phyloP scores from a whole-genome alignment of 2,888 invertebrate species.

The Herminia tarsipennalis region DNA sequence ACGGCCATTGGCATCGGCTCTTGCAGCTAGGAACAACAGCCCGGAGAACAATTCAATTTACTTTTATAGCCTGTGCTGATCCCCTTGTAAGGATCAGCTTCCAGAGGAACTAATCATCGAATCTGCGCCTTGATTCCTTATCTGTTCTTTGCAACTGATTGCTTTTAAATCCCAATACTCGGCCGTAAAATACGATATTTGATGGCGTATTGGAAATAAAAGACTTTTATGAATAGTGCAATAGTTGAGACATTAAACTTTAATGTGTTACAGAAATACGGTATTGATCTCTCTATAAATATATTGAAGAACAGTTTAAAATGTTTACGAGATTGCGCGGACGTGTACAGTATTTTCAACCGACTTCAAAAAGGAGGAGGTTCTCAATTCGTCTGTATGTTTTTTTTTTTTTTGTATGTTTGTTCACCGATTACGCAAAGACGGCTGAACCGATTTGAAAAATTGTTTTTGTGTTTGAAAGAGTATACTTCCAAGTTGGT shows the following conservation, averaged over 20 bases:
- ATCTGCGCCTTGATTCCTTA: constrained; percentile 71
- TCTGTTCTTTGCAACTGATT: constrained; percentile 58
- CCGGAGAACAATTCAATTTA: constrained; percentile 82
- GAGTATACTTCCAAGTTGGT: too few species aligned
- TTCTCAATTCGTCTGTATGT: too few species aligned
- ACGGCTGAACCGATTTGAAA: too few species aligned
- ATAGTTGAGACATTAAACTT: constrained; percentile 18
- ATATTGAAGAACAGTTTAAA: too few species aligned
- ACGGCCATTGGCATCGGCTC: constrained; percentile 60
- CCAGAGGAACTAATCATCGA: constrained; percentile 74
- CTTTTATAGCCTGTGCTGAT: constrained; percentile 78
- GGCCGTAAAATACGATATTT: constrained; percentile 44
- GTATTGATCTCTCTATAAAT: not conserved
- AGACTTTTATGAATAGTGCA: constrained; percentile 33
- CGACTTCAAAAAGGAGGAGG: too few species aligned
- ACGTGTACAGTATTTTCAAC: too few species aligned
- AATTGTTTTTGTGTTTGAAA: too few species aligned
- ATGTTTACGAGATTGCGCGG: too few species aligned
- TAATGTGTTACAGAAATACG: not conserved
- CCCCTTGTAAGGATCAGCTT: constrained; percentile 71
- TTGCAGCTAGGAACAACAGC: constrained; percentile 67
- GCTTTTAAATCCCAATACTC: constrained; percentile 59
- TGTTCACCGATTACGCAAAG: too few species aligned
- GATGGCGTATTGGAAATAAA: constrained; percentile 37
- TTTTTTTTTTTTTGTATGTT: too few species aligned